Evolutionary conservation across 2,797 vertebrate genomes (phyloP).

Genomic region (Hirundo rustica): DNA sequence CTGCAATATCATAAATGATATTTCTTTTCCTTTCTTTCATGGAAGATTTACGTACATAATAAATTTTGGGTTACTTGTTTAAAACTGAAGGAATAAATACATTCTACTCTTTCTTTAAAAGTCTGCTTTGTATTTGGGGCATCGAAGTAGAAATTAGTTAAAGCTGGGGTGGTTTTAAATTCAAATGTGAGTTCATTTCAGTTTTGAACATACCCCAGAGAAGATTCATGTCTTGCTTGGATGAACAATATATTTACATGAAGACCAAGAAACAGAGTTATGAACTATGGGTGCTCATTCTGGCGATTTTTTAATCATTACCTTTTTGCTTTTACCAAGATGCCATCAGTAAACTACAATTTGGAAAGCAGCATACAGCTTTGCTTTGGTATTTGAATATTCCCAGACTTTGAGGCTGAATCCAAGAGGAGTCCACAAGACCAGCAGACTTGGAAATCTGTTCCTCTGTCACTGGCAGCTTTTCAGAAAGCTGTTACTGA

Average conservation of each 20-base stretch:
- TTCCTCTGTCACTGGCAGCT: neutral
- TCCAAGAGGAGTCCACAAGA: neutral
- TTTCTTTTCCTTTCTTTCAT: neutral
- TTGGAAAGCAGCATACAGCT: neutral
- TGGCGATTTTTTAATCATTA: neutral
- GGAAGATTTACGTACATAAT: neutral
- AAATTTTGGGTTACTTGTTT: neutral
- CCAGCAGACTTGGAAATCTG: neutral
- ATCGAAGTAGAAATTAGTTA: neutral
- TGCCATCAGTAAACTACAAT: neutral
- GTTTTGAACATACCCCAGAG: neutral
- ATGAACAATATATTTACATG: neutral
- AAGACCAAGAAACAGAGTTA: neutral
- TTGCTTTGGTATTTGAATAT: neutral
- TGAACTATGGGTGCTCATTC: neutral
- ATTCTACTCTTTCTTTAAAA: neutral
- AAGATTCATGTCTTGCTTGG: neutral
- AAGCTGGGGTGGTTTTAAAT: neutral
- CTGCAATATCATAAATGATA: neutral
- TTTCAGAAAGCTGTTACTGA: neutral
- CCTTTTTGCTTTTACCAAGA: neutral
- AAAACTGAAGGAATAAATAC: neutral
- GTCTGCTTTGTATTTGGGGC: neutral
- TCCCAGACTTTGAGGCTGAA: neutral
- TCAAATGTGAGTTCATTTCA: neutral